Evolutionary conservation across 2,888 invertebrate genomes (phyloP), one percentile per base, ranked within the genome.

Genomic region (Anarsia innoxiella): DNA sequence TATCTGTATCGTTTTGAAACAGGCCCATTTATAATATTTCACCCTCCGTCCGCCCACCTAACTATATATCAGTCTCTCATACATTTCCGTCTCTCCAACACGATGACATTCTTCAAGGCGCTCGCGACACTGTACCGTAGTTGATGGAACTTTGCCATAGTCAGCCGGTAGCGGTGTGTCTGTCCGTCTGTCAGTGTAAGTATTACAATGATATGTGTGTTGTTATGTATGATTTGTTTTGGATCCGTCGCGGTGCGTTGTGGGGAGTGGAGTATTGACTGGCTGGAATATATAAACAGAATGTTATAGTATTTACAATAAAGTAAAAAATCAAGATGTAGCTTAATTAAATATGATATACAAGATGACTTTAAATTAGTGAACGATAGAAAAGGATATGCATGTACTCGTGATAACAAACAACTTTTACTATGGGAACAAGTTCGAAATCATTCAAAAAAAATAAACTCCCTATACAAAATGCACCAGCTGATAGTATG

Each of bases 21-120:
- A n/a, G n/a, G n/a, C n/a, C n/a, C 19, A 19, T 19, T 5, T 19
- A 19, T 19, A 3, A 19, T 8, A 5, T 19, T 19, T 19, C 19
- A 19, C 19, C 19, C 19, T 19, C 19, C 19, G 8, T 8, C 8
- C 19, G 8, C 19, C 19, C 19, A 25, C 19, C 4, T 19, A 19
- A 5, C 4, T 19, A 5, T 19, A 19, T 59, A 69, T 76, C 75
- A 76, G 51, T 71, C 67, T 1, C 46, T 65, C 82, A 83, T 82
- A 52, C 80, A 80, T 23, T 80, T 80, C 2, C 84, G 56, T 16
- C 59, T 66, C 25, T 82, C 77, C 10, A 83, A 43, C 0, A 84
- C 73, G 0, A 84, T 77, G 50, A 82, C 59, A 32, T 53, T 69
- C 27, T 84, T 84, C 40, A 83, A 48, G 0, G 78, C 78, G 10